Evolutionary conservation across 2,113 vertebrate species (phyloP), one percentile per base, ranked within the genome.

Genomic region (Saccopteryx leptura): DNA sequence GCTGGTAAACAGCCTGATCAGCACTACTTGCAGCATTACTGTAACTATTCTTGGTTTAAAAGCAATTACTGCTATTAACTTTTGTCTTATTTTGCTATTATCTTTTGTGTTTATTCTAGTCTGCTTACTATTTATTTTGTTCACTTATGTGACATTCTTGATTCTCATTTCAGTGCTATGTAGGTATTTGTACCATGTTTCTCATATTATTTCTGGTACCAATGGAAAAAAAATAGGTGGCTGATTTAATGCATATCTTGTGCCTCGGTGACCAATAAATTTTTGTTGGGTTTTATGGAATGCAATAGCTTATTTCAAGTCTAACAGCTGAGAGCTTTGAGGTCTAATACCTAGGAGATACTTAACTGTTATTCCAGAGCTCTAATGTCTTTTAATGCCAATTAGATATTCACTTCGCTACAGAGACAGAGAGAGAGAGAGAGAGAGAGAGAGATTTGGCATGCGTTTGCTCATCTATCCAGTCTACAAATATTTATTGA

Each of bases 401-500:
- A 58, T 75, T 88, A 85, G 5, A 66, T 90, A 79, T 50, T 90
- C 21, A 54, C 26, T 91, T 89, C 24, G 23, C 65, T 80, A 63
- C 50, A 86, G 1, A 88, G 28, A 56, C 2, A 56, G 10, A 86
- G 1, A 88, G 28, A 86, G 1, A 88, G 28, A 86, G 1, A 88
- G 28, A 86, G 1, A 88, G 28, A 56, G 4, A 56, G 10, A 76
- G 46, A 93, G 10, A 86, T 52, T 74, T 96, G 33, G 10, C 23
- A 65, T 5, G 7, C 2, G 48, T 58, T 83, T 84, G 8, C 21
- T 71, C 50, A 78, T 90, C 90, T n/a, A 31, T 92, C 58, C 71
- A 54, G 5, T 52, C 17, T 88, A 88, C 23, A 84, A 50, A 81
- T 88, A 72, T 85, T 87, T 95, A 72, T 92, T 95, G 46, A 84